Base-by-base conservation (phyloP, 2,797 vertebrate species). In the Lerista edwardsae region DNA sequence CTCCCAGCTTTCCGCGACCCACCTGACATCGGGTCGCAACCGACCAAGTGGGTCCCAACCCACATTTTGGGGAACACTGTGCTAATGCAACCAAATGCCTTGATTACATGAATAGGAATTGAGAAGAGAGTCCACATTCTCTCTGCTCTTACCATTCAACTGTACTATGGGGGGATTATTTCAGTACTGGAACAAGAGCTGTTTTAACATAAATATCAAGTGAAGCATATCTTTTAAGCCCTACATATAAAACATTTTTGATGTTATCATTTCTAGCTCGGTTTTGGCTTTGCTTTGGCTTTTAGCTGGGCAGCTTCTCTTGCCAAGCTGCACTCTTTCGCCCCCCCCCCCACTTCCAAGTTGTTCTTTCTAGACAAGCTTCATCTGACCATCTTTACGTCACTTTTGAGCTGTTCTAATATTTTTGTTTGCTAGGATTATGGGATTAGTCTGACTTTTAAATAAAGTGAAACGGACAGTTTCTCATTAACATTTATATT, bases 401-500 rank as follows among this genome's bases (percentile, higher is more conserved):
- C 91, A 57, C 88, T 88, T 86, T 88, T 91, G 86, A 83, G 65
- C 86, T 41, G 83, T 47, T 77, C 84, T 92, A 87, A 87, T 95
- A 90, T 94, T 92, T 88, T 93, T 90, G 84, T 92, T 93, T 93
- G 83, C 89, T 90, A 93, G 90, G 90, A 87, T 92, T 91, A 83
- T 74, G 62, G 82, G 87, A 94, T 95, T 95, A 95, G 89, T 88
- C 84, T 91, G 79, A 82, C 77, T 94, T 91, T 91, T 93, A 94
- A 94, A 90, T 94, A 90, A 90, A 94, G 89, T 55, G 82, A 94
- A 91, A 91, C 44, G 92, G 92, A 91, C 92, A 90, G 93, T 80
- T 91, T 94, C 94, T 95, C 91, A 95, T 96, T 97, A 96, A 95
- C 95, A 95, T 96, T 96, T 96, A 96, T 96, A 96, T 96, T 96